Conservation (phyloP, 2,113 vertebrate species). For the Notarius lentiginosus region DNA sequence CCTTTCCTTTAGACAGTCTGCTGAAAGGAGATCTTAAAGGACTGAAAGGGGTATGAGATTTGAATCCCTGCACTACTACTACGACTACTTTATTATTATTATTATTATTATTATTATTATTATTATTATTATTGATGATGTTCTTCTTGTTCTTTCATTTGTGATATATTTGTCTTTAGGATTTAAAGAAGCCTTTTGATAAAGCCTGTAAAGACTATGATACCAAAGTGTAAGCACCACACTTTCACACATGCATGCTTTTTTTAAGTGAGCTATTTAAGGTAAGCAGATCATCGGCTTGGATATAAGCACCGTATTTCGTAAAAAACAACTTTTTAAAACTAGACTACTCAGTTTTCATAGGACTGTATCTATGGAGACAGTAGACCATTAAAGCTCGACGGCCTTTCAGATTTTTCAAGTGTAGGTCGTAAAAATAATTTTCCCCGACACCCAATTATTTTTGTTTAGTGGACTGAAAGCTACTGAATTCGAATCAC, state of each 20-base stretch:
- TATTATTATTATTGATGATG: background rate
- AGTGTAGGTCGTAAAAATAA: too few species aligned
- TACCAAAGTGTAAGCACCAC: conserved; percentile 88
- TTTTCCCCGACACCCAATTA: too few species aligned
- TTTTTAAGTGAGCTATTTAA: background rate
- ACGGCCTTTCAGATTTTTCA: too few species aligned
- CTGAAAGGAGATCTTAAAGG: conserved; percentile 96
- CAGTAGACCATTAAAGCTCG: background rate
- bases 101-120: background rate
- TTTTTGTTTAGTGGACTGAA: too few species aligned
- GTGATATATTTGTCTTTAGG: conserved; percentile 70
- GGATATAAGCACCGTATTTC: background rate
- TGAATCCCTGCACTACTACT: background rate
- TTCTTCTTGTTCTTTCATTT: background rate
- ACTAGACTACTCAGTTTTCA: background rate
- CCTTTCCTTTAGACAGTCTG: conserved; percentile 93
- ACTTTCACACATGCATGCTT: background rate
- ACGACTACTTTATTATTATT: background rate
- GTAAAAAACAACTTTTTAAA: background rate
- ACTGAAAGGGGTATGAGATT: conserved; percentile 86
- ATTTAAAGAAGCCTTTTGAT: conserved; percentile 96
- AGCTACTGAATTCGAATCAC: too few species aligned
- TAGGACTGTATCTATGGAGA: background rate
- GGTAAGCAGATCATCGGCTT: background rate
- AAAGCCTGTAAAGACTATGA: conserved; percentile 99